Percentiles rank a stretch among this genome's conserved stretches.
These are phyloP conservation scores for Micronycteris hirsuta DNA, from an alignment of 2,113 vertebrate species.

Conservation along the genomic window DNA sequence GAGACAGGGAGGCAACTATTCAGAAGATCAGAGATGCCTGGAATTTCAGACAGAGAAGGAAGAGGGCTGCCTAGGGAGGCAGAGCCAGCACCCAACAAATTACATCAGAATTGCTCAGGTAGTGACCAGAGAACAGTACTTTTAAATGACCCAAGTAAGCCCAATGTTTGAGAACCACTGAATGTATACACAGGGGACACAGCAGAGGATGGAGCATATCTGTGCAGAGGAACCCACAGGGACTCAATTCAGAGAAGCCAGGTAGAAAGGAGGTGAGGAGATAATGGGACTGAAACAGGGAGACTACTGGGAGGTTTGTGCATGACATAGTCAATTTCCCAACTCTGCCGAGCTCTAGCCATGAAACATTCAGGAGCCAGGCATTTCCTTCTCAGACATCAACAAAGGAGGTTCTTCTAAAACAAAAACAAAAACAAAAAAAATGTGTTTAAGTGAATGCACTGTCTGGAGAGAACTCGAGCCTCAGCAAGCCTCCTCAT, in stretches of 20 bases:
- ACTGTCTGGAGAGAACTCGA: background rate
- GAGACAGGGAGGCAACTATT: background rate
- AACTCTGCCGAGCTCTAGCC: background rate
- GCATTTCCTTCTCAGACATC: too few species aligned
- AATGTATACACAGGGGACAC: too few species aligned
- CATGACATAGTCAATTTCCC: background rate
- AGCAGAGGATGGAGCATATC: background rate
- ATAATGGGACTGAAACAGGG: background rate
- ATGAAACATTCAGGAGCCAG: accelerated
- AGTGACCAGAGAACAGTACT: background rate
- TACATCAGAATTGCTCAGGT: background rate
- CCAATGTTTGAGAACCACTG: background rate
- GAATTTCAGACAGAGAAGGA: background rate
- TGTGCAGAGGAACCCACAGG: background rate
- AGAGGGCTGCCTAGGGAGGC: too few species aligned
- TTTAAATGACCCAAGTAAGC: too few species aligned
- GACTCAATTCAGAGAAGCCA: background rate
- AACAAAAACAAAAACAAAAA: too few species aligned
- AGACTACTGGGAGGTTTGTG: background rate
- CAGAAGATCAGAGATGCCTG: background rate
- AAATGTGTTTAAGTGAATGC: background rate
- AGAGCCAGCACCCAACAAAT: too few species aligned
- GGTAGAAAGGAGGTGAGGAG: background rate
- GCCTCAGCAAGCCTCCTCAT: background rate
- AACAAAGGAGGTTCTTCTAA: background rate